Percentiles rank a stretch among this genome's conserved stretches.
Conservation (phyloP, 2,888 invertebrate genomes). For the Lysandra coridon region DNA sequence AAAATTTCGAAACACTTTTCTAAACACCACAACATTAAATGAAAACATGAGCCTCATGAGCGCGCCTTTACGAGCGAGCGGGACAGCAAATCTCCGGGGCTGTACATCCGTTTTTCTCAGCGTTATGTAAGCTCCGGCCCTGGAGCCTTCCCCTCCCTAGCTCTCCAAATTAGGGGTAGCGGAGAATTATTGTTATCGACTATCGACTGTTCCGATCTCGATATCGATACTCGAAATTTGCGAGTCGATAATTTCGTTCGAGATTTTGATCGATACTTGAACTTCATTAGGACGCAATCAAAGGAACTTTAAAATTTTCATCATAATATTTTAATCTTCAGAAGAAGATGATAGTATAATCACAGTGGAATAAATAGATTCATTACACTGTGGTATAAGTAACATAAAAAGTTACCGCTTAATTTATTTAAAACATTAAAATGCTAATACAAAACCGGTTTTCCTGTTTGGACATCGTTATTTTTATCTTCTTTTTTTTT, state of each 20-base stretch:
- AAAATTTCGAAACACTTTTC: no score
- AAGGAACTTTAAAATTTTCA: background rate
- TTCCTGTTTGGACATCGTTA: background rate
- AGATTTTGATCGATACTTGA: background rate
- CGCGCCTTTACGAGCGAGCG: slow-evolving; percentile 59
- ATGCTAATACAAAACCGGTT: background rate
- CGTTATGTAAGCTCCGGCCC: slow-evolving; percentile 78
- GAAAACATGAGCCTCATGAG: slow-evolving; percentile 46
- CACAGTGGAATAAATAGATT: no score
- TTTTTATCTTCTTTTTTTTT: background rate
- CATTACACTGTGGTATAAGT: background rate
- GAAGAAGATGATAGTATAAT: background rate
- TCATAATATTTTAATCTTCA: background rate
- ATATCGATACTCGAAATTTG: slow-evolving; percentile 28
- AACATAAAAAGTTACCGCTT: background rate
- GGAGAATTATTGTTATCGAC: slow-evolving; percentile 32
- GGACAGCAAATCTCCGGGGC: slow-evolving; percentile 59
- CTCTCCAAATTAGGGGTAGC: slow-evolving; percentile 33
- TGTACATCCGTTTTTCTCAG: slow-evolving; percentile 74
- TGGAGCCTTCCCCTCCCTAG: slow-evolving; percentile 61
- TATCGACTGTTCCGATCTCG: slow-evolving; percentile 24
- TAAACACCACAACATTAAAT: slow-evolving; percentile 34
- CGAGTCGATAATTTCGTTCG: background rate
- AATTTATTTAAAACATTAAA: background rate
- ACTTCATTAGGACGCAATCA: background rate